Percentiles rank a stretch among this genome's conserved stretches.
Evolutionary conservation across 2,113 vertebrate species (phyloP).

Genomic region (Pseudopodoces humilis): DNA sequence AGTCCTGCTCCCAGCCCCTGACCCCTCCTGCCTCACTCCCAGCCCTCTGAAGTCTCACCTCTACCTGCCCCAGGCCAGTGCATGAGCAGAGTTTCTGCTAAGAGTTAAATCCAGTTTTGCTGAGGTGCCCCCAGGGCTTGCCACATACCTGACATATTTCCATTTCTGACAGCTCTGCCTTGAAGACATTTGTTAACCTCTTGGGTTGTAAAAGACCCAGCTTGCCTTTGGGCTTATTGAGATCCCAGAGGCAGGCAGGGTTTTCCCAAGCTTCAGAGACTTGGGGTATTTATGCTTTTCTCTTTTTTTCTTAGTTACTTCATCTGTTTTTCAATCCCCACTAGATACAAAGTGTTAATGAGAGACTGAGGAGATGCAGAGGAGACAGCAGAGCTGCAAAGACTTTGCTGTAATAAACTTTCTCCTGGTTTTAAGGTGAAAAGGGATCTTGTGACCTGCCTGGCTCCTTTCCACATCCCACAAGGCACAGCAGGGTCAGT

Average conservation of each 20-base stretch:
- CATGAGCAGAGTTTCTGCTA: constrained; percentile 39
- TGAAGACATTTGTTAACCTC: constrained; percentile 59
- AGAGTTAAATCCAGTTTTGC: constrained; percentile 70
- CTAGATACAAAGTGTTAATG: background rate
- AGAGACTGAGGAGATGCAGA: background rate
- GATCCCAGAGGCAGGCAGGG: background rate
- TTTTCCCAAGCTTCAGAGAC: constrained; percentile 29
- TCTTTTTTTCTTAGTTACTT: background rate
- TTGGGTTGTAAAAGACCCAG: constrained; percentile 63
- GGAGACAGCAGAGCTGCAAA: background rate
- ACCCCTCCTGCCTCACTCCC: background rate
- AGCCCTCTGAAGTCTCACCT: constrained; percentile 36
- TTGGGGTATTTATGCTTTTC: background rate
- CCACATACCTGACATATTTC: constrained; percentile 85
- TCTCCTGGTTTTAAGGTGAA: background rate
- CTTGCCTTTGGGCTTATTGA: constrained; percentile 51
- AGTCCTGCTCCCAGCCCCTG: constrained; percentile 7
- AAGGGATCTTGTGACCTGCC: background rate
- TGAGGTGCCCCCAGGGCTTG: constrained; percentile 63
- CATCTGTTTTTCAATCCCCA: background rate
- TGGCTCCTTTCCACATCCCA: background rate
- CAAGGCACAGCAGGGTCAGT: background rate
- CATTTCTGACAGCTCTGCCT: constrained; percentile 64
- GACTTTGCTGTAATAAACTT: background rate
- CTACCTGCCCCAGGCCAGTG: constrained; percentile 27